Evolutionary conservation across 2,797 vertebrate species (phyloP).

Genomic region (Smutsia temminckii): DNA sequence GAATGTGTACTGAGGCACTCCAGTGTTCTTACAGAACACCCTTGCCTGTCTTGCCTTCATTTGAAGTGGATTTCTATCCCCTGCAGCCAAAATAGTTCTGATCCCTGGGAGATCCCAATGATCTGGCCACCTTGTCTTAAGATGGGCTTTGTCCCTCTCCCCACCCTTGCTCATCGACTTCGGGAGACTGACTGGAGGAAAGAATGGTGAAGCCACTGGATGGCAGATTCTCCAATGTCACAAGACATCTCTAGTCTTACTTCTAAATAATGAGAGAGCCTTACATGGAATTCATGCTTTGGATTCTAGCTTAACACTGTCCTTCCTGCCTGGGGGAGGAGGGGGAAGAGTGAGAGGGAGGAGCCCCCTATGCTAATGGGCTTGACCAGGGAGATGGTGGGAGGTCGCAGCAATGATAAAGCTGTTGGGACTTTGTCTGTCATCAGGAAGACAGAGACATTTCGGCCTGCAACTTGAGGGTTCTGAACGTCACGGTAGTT

Average conservation of each 20-base stretch:
- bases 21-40: accelerated
- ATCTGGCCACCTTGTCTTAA: neutral
- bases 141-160: neutral
- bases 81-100: neutral
- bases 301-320: neutral
- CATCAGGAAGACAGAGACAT: neutral
- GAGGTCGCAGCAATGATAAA: neutral
- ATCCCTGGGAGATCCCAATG: neutral
- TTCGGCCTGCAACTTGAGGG: neutral
- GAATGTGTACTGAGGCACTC: too few species aligned
- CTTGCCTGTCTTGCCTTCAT: neutral
- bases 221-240: neutral
- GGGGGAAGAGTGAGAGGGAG: too few species aligned
- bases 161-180: neutral
- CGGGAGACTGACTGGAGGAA: neutral
- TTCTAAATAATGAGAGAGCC: neutral
- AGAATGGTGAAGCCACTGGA: neutral
- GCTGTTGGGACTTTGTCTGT: neutral
- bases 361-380: neutral
- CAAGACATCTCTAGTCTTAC: neutral
- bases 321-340: neutral
- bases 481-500: neutral
- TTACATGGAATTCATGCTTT: neutral
- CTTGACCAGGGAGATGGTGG: accelerated
- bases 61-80: neutral